phyloP scores from a whole-genome alignment of 2,113 vertebrate species.

The Barnardius zonarius region DNA sequence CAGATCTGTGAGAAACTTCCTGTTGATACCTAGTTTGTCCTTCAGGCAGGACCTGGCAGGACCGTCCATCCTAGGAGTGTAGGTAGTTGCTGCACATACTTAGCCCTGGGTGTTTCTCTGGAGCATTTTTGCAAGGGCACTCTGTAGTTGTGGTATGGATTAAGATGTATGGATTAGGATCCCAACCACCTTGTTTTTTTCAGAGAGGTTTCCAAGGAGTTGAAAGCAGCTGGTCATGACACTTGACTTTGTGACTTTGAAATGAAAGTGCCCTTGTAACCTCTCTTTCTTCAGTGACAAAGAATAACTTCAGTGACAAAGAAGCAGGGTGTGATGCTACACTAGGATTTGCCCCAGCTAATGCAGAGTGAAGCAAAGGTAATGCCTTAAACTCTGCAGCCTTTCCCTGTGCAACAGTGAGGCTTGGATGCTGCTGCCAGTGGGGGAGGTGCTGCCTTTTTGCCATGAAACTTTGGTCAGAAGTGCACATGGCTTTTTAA shows the following conservation, averaged over 20 bases:
- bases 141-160: rapidly evolving
- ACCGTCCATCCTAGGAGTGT: not conserved
- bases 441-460: not conserved
- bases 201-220: not conserved
- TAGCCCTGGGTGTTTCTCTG: not conserved
- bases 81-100: not conserved
- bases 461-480: not conserved
- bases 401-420: not conserved
- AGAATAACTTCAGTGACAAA: not conserved
- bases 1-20: not conserved
- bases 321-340: not conserved
- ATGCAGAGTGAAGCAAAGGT: not conserved
- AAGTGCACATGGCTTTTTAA: not conserved
- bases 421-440: not conserved
- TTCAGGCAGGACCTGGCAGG: not conserved
- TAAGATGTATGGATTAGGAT: not conserved
- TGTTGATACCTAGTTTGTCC: not conserved
- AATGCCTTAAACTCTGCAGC: not conserved
- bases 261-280: not conserved
- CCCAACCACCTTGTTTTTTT: not conserved
- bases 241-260: not conserved
- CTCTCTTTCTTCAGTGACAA: not conserved
- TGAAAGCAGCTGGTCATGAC: not conserved
- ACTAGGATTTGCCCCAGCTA: not conserved
- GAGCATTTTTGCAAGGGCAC: not conserved